Conservation (phyloP, 2,888 invertebrate species). For the Colletes collaris region DNA sequence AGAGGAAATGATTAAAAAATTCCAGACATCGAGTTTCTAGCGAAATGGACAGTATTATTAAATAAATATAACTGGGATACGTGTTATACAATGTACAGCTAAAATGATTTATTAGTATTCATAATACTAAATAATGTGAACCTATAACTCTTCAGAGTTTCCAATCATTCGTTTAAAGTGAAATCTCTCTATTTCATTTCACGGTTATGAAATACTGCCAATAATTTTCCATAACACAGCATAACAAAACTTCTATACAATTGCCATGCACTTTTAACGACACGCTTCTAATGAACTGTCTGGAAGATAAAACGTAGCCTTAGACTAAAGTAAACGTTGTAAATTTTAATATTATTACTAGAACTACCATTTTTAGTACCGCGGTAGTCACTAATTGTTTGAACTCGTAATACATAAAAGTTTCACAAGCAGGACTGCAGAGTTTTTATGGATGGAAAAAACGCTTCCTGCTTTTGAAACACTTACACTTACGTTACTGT, state of each 20-base stretch:
- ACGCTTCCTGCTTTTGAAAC: background rate
- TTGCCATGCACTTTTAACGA: background rate
- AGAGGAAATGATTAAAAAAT: background rate
- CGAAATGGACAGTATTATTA: background rate
- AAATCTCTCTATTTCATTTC: slow-evolving; percentile 8
- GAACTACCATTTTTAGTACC: slow-evolving; percentile 8
- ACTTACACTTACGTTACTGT: background rate
- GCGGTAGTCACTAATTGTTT: background rate
- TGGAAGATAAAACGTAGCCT: too few species aligned
- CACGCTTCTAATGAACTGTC: background rate
- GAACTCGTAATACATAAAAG: background rate
- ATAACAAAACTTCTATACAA: background rate
- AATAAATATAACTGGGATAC: too few species aligned
- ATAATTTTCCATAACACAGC: slow-evolving; percentile 3
- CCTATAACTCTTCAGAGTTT: too few species aligned
- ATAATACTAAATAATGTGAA: too few species aligned
- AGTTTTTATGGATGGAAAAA: background rate
- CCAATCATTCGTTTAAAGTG: slow-evolving; percentile 12
- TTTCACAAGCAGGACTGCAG: background rate
- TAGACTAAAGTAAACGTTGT: too few species aligned
- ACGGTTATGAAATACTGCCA: background rate
- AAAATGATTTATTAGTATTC: background rate
- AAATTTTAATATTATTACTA: background rate
- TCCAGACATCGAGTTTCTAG: background rate
- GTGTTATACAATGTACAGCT: too few species aligned